phyloP scores from a whole-genome alignment of 2,113 vertebrate species.

The Corydoras maculifer region DNA sequence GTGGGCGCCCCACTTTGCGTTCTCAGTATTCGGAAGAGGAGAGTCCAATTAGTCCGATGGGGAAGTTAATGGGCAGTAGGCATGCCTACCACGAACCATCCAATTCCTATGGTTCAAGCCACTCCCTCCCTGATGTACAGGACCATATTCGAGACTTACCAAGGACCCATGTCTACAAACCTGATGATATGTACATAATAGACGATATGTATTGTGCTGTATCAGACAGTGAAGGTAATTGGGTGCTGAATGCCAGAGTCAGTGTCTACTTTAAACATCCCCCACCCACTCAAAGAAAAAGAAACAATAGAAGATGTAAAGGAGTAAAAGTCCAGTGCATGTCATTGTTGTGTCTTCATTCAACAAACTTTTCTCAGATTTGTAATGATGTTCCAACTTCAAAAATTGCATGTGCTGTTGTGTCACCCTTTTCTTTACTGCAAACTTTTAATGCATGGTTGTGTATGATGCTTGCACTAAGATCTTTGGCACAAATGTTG shows the following conservation, averaged over 20 bases:
- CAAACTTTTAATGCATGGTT: constrained; percentile 52
- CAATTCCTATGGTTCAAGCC: constrained; percentile 94
- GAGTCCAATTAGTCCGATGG: constrained; percentile 80
- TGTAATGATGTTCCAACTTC: constrained; percentile 54
- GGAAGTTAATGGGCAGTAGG: constrained; percentile 73
- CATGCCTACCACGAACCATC: constrained; percentile 71
- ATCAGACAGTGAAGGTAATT: constrained; percentile 99
- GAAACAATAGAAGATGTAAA: constrained; percentile 53
- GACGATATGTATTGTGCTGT: constrained; percentile 98
- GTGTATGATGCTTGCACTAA: constrained; percentile 48
- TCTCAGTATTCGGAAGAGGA: constrained; percentile 91
- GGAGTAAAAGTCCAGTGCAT: constrained; percentile 64
- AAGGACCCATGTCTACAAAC: constrained; percentile 88
- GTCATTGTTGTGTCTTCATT: constrained; percentile 57
- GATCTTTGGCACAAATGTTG: constrained; percentile 26
- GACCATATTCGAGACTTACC: constrained; percentile 89
- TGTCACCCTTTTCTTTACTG: constrained; percentile 50
- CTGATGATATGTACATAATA: constrained; percentile 92
- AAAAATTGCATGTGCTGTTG: constrained; percentile 40
- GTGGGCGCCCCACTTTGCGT: constrained; percentile 74
- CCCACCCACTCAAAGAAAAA: constrained; percentile 70
- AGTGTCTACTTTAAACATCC: constrained; percentile 65
- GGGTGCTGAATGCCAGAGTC: constrained; percentile 69
- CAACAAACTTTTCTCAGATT: constrained; percentile 59
- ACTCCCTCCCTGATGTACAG: constrained; percentile 97